Conservation (phyloP, 64 coral and sea anemone genomes). For the Hydrozoanthus tunicans region DNA sequence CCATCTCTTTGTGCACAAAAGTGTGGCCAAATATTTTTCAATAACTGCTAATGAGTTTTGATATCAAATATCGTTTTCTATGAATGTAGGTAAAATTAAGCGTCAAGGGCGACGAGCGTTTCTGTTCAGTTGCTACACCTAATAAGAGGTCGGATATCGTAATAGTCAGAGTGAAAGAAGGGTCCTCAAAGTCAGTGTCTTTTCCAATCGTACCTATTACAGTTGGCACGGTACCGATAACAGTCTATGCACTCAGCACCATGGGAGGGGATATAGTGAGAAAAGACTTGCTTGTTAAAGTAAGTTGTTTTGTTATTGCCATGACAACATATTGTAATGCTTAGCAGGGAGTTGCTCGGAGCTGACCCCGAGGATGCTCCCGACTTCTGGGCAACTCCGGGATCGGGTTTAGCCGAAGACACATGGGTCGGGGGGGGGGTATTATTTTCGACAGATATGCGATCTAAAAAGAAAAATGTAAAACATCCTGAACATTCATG, state of each 20-base stretch:
- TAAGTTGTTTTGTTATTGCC: background rate
- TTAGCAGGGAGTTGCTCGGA: too few relatives aligned
- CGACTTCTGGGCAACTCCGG: too few relatives aligned
- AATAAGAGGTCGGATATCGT: constrained; percentile 20
- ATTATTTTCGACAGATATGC: too few relatives aligned
- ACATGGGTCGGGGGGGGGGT: too few relatives aligned
- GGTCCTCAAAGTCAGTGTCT: constrained; percentile 60
- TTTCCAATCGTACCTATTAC: constrained; percentile 75
- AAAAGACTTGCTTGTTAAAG: constrained; percentile 50
- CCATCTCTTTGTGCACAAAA: too few relatives aligned
- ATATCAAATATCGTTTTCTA: background rate
- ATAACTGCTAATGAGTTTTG: too few relatives aligned
- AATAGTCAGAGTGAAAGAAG: constrained; percentile 22
- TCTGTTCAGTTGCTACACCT: constrained; percentile 54
- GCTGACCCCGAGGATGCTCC: too few relatives aligned
- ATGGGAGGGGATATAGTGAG: background rate
- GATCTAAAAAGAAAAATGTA: too few relatives aligned
- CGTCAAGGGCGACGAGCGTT: constrained; percentile 48
- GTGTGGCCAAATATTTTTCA: too few relatives aligned
- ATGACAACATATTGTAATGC: too few relatives aligned
- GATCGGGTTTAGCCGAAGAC: too few relatives aligned
- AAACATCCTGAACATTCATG: too few relatives aligned
- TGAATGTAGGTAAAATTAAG: constrained; percentile 13
- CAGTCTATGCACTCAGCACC: background rate
- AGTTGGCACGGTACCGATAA: constrained; percentile 67